These are phyloP conservation scores for Xyrauchen texanus DNA, from an alignment of 2,113 vertebrate species.

Conservation along the genomic window DNA sequence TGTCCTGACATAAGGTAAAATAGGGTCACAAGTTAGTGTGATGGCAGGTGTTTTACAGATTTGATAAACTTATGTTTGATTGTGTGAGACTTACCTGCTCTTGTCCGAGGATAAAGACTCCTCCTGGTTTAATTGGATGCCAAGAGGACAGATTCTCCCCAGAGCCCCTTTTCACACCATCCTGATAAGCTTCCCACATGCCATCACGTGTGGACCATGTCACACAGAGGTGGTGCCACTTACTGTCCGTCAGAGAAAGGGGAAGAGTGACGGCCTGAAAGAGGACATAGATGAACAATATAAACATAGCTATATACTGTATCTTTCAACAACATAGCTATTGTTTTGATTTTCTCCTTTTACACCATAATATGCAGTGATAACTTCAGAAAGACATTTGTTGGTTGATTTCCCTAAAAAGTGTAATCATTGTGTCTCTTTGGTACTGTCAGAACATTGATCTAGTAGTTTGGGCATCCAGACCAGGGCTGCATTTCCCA, in stretches of 20 bases:
- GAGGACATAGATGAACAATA: background rate
- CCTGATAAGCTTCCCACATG: conserved; percentile 78
- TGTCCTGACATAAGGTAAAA: conserved; percentile 67
- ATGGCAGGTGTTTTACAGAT: background rate
- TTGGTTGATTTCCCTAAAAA: no score
- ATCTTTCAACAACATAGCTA: no score
- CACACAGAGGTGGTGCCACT: conserved; percentile 83
- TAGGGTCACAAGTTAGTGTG: background rate
- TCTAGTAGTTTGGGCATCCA: no score
- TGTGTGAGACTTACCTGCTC: conserved; percentile 74
- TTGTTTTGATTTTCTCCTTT: no score
- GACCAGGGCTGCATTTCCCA: no score
- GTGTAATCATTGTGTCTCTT: no score
- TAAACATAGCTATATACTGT: no score
- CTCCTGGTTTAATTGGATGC: conserved; percentile 79
- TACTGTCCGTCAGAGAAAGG: conserved; percentile 73
- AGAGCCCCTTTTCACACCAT: conserved; percentile 77
- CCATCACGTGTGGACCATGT: conserved; percentile 81
- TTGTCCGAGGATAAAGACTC: conserved; percentile 79
- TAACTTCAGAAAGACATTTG: no score
- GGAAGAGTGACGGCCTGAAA: conserved; percentile 75
- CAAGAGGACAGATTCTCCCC: conserved; percentile 80
- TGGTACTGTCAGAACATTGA: no score
- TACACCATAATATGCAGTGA: no score
- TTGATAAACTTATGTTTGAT: background rate